Percentiles rank a stretch among this genome's conserved stretches.
Evolutionary conservation across 2,888 invertebrate species (phyloP).

Genomic region (Neoaliturus tenellus): DNA sequence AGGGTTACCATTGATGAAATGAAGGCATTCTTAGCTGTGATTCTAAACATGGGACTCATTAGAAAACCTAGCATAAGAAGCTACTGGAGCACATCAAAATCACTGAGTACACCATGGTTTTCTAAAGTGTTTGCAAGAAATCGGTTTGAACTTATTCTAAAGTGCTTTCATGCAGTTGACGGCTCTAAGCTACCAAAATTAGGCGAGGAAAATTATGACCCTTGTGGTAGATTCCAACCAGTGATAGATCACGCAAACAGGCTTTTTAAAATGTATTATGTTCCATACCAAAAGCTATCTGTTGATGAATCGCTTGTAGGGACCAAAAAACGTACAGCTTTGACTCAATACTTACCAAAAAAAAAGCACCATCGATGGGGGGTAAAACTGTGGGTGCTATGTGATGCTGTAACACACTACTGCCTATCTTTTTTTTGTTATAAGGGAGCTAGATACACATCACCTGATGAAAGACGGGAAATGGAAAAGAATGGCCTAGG

Average conservation of each 20-base stretch:
- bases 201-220: slow-evolving; percentile 45
- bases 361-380: slow-evolving; percentile 55
- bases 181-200: not conserved
- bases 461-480: slow-evolving; percentile 25
- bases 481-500: slow-evolving; percentile 43
- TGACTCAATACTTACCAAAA: slow-evolving; percentile 39
- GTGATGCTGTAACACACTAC: slow-evolving; percentile 53
- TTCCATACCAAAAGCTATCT: slow-evolving; percentile 26
- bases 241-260: slow-evolving; percentile 51
- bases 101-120: slow-evolving; percentile 45
- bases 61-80: slow-evolving; percentile 16
- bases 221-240: slow-evolving; percentile 48
- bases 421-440: slow-evolving; percentile 51
- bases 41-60: slow-evolving; percentile 53
- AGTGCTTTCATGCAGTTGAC: slow-evolving; percentile 53
- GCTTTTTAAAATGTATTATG: slow-evolving; percentile 46
- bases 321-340: slow-evolving; percentile 34
- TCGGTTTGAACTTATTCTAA: slow-evolving; percentile 48
- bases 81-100: slow-evolving; percentile 39
- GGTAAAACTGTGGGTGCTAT: slow-evolving; percentile 54
- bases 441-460: slow-evolving; percentile 33
- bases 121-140: slow-evolving; percentile 33
- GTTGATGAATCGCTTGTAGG: slow-evolving; percentile 54
- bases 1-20: too few relatives aligned
- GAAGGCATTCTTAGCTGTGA: slow-evolving; percentile 53